Percentiles rank a stretch among this genome's conserved stretches.
Conservation (phyloP, 2,888 invertebrate genomes). For the Encarsia formosa region DNA sequence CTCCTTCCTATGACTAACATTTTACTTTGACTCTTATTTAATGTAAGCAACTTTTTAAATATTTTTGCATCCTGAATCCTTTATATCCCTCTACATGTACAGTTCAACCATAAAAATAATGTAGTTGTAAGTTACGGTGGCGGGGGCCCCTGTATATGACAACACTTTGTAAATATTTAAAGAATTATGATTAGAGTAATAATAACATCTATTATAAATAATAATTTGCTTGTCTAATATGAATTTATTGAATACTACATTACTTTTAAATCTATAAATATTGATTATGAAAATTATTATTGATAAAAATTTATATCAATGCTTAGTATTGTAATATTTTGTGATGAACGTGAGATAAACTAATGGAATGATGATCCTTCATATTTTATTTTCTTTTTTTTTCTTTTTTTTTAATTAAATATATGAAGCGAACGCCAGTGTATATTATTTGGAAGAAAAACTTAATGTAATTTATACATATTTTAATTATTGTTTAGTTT, state of each 20-base stretch:
- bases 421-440: conserved; percentile 12
- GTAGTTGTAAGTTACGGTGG: conserved; percentile 37
- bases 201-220: conserved; percentile 35
- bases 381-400: conserved; percentile 16
- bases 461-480: conserved; percentile 21
- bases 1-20: conserved; percentile 18
- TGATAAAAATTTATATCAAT: conserved; percentile 31
- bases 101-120: conserved; percentile 41
- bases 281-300: conserved; percentile 37
- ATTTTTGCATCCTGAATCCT: conserved; percentile 27
- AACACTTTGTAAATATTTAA: conserved; percentile 46
- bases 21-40: conserved; percentile 15
- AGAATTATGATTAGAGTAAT: conserved; percentile 29
- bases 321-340: conserved; percentile 39
- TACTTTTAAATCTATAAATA: conserved; percentile 30
- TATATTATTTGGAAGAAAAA: conserved; percentile 16
- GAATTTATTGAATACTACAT: conserved; percentile 44
- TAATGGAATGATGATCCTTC: conserved; percentile 14
- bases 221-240: conserved; percentile 48
- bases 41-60: background rate
- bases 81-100: conserved; percentile 38
- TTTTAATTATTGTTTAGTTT: conserved; percentile 25
- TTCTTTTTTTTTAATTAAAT: conserved; percentile 11
- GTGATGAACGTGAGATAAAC: conserved; percentile 30
- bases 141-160: conserved; percentile 38